phyloP scores from a whole-genome alignment of 2,797 vertebrate species.

The Acipenser ruthenus region DNA sequence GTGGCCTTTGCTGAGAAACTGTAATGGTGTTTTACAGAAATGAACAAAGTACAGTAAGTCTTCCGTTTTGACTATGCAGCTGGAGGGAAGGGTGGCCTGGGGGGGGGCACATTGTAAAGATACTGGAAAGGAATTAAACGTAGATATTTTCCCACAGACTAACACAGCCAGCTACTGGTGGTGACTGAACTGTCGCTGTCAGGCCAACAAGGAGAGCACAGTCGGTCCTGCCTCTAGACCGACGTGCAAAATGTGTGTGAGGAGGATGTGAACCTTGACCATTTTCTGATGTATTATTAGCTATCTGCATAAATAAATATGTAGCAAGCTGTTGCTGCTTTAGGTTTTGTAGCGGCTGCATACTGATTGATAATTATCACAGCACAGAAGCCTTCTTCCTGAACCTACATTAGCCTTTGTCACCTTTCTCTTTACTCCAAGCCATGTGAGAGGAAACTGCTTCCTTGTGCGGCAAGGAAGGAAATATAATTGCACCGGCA shows the following conservation, averaged over 20 bases:
- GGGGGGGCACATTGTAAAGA: constrained; percentile 17
- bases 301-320: background rate
- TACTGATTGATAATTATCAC: background rate
- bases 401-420: constrained; percentile 2
- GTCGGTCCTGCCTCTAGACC: background rate
- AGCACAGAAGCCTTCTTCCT: background rate
- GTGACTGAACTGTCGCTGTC: background rate
- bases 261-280: background rate
- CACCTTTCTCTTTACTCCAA: constrained; percentile 1
- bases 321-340: background rate
- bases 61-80: constrained; percentile 30
- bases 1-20: too few species aligned
- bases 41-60: background rate
- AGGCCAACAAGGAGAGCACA: background rate
- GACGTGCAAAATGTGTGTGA: background rate
- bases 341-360: background rate
- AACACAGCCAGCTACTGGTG: background rate
- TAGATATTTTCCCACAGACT: background rate
- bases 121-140: background rate
- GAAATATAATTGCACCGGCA: constrained; percentile 18
- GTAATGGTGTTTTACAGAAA: too few species aligned
- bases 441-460: constrained; percentile 19
- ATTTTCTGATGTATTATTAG: background rate
- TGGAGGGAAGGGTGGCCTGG: constrained; percentile 3
- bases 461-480: constrained; percentile 12